Percentiles rank a stretch among this genome's conserved stretches.
Evolutionary conservation across 2,888 invertebrate genomes (phyloP).

Genomic region (Stenurella melanura): DNA sequence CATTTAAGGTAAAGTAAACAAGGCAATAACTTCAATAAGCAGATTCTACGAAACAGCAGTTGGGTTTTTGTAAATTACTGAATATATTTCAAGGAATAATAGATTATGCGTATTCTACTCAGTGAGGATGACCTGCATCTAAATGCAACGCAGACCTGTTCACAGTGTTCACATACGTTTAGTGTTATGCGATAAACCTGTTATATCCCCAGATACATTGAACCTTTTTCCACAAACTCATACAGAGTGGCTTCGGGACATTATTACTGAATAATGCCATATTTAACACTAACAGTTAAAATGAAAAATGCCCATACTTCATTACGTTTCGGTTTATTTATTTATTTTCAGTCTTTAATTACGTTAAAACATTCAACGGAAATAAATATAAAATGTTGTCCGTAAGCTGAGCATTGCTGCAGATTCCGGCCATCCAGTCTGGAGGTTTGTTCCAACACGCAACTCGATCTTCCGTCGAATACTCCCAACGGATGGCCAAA

Average conservation of each 20-base stretch:
- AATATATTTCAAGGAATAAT: neutral
- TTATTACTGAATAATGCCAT: neutral
- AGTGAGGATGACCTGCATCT: neutral
- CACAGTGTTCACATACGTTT: conserved; percentile 7
- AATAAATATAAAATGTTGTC: too few relatives aligned
- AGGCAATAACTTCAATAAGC: neutral
- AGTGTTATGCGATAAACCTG: conserved; percentile 21
- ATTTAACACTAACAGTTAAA: too few relatives aligned
- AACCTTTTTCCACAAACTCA: conserved; percentile 8
- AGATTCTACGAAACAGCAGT: neutral
- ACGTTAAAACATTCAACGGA: too few relatives aligned
- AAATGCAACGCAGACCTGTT: neutral
- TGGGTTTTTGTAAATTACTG: neutral
- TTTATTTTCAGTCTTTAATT: too few relatives aligned
- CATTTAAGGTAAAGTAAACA: neutral
- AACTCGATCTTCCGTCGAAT: too few relatives aligned
- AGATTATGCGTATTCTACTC: neutral
- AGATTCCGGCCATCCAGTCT: too few relatives aligned
- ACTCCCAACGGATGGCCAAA: too few relatives aligned
- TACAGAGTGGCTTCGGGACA: conserved; percentile 8
- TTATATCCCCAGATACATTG: conserved; percentile 19
- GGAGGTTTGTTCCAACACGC: too few relatives aligned
- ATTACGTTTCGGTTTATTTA: too few relatives aligned
- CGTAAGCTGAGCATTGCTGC: too few relatives aligned
- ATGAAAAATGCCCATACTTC: too few relatives aligned